Evolutionary conservation across 1,140 invertebrate genomes (phyloP).

Genomic region (Ridgeia piscesae): DNA sequence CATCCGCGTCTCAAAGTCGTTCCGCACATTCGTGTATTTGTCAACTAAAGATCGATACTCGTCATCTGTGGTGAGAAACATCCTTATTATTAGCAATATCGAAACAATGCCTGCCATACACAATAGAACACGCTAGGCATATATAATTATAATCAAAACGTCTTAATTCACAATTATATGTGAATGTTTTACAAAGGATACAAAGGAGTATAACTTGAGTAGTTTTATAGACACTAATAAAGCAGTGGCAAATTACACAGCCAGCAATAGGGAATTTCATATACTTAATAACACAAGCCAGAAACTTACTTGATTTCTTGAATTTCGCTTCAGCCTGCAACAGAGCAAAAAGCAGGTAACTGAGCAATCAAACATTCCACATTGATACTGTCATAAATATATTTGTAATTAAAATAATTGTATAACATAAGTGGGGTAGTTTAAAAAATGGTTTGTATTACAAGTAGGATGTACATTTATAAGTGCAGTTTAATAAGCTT

Average conservation of each 20-base stretch:
- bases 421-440: no score
- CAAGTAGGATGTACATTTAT: no score
- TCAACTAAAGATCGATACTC: conserved; percentile 87
- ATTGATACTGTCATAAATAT: background rate
- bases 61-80: conserved; percentile 62
- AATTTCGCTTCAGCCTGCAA: conserved; percentile 77
- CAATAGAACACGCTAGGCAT: background rate
- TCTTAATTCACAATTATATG: background rate
- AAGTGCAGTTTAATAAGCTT: background rate
- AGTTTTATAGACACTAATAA: background rate
- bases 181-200: background rate
- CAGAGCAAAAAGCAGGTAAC: conserved; percentile 23
- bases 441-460: no score
- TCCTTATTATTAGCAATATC: background rate
- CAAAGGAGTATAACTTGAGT: background rate
- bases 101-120: background rate
- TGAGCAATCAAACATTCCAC: background rate
- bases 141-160: background rate
- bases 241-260: background rate
- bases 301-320: conserved; percentile 77
- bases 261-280: background rate
- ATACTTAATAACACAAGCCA: conserved; percentile 3
- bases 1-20: conserved; percentile 94
- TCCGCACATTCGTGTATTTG: conserved; percentile 83
- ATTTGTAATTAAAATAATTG: no score